phyloP scores from a whole-genome alignment of 2,797 vertebrate genomes.

The Schizopygopsis malacanthus region DNA sequence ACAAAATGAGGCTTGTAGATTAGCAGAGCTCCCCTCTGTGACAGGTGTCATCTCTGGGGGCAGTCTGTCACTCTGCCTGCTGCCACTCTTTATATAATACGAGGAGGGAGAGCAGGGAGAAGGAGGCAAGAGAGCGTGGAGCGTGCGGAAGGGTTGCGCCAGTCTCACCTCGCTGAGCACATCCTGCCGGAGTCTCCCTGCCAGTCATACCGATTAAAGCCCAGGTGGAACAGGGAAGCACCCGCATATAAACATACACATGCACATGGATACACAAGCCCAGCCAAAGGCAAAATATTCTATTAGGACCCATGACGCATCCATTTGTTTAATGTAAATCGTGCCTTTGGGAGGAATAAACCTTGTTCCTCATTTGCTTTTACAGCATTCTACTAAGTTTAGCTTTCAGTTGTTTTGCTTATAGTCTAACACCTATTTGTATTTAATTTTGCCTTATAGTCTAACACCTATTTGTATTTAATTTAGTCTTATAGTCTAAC shows the following conservation, averaged over 20 bases:
- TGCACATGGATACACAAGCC: constrained; percentile 38
- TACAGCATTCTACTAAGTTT: background rate
- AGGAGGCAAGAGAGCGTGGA: constrained; percentile 47
- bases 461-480: background rate
- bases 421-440: background rate
- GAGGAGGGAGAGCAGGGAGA: constrained; percentile 77
- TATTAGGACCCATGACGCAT: constrained; percentile 45
- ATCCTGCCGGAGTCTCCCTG: constrained; percentile 73
- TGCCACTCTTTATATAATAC: constrained; percentile 95
- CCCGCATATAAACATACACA: constrained; percentile 58
- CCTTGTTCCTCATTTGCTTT: background rate
- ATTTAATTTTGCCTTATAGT: background rate
- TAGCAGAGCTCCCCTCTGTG: constrained; percentile 91
- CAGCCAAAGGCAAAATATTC: constrained; percentile 49
- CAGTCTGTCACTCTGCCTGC: constrained; percentile 96
- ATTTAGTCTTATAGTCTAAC: background rate
- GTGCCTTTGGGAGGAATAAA: constrained; percentile 24
- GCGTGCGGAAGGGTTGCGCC: constrained; percentile 56
- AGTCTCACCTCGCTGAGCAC: constrained; percentile 75
- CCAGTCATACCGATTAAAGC: constrained; percentile 76
- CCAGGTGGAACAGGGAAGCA: constrained; percentile 70
- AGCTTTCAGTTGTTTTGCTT: constrained; percentile 6
- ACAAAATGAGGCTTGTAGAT: constrained; percentile 99
- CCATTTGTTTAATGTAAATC: constrained; percentile 43
- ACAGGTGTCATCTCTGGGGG: constrained; percentile 99